These are phyloP conservation scores for Oostethus manadensis DNA, from an alignment of 2,113 vertebrate genomes.

Conservation along the genomic window DNA sequence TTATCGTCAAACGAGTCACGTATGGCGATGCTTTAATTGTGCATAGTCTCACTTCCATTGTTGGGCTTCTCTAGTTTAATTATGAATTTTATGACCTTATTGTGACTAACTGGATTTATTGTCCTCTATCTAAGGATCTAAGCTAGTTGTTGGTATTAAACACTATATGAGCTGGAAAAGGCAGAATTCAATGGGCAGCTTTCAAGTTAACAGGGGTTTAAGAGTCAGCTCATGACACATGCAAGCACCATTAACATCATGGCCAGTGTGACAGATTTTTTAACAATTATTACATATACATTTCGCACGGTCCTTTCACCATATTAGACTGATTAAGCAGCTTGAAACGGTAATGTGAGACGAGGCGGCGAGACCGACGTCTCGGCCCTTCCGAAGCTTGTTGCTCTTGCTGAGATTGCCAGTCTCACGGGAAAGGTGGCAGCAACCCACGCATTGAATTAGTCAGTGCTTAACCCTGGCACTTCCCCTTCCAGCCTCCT, in stretches of 20 bases:
- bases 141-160: no score
- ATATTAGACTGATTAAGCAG: constrained; percentile 10
- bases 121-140: no score
- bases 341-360: constrained; percentile 4
- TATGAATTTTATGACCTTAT: no score
- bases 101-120: no score
- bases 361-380: constrained; percentile 15
- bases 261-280: neutral
- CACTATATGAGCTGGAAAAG: neutral
- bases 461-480: constrained; percentile 74
- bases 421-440: constrained; percentile 51
- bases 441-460: constrained; percentile 65
- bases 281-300: neutral
- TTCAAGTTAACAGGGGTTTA: neutral
- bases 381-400: constrained; percentile 24
- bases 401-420: constrained; percentile 43
- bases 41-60: no score
- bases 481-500: constrained; percentile 65
- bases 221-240: neutral
- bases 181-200: neutral
- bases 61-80: no score
- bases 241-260: neutral
- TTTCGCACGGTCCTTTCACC: neutral
- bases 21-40: no score
- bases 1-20: no score